These are phyloP conservation scores for Bagarius yarrelli DNA, from an alignment of 2,113 vertebrate species.

Conservation along the genomic window DNA sequence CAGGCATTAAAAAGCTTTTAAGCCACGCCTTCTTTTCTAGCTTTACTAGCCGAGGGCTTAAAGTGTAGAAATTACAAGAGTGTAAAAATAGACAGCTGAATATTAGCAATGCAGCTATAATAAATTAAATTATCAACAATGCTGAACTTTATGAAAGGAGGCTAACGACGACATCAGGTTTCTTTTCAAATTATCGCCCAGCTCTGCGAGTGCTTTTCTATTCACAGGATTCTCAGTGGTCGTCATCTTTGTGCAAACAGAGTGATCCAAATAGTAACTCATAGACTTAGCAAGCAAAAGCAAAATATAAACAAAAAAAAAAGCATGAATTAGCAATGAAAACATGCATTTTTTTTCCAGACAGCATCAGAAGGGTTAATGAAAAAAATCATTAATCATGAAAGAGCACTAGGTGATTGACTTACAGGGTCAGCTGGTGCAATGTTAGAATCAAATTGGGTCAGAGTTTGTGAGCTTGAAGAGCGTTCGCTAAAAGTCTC, in stretches of 20 bases:
- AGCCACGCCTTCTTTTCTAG: neutral
- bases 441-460: conserved; percentile 99
- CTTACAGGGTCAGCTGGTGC: conserved; percentile 99
- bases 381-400: conserved; percentile 93
- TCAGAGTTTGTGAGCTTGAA: conserved; percentile 99
- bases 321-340: conserved; percentile 47
- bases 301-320: conserved; percentile 57
- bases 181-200: neutral
- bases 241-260: conserved; percentile 15
- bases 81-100: neutral
- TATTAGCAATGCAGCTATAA: neutral
- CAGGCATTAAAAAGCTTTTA: too few species aligned
- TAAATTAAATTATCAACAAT: neutral
- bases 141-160: neutral
- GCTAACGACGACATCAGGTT: too few species aligned
- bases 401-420: conserved; percentile 99
- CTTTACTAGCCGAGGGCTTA: neutral
- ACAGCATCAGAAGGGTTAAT: conserved; percentile 81
- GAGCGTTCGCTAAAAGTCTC: conserved; percentile 99
- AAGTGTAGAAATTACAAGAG: neutral
- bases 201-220: neutral
- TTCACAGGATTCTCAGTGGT: conserved; percentile 41
- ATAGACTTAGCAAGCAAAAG: conserved; percentile 63
- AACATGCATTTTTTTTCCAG: conserved; percentile 40
- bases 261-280: conserved; percentile 35